phyloP scores from a whole-genome alignment of 1,140 invertebrate species.

The Diprion similis region DNA sequence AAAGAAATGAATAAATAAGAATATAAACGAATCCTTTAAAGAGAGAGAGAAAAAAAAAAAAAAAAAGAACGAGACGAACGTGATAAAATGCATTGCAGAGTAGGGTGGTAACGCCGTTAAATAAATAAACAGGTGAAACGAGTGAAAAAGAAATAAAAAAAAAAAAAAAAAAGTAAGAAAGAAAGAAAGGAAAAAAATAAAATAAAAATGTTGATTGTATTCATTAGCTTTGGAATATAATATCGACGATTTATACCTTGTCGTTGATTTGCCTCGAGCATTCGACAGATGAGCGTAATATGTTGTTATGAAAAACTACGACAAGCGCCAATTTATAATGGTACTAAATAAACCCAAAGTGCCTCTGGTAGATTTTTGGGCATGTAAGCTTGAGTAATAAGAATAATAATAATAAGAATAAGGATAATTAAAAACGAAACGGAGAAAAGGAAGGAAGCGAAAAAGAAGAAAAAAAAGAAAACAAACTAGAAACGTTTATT shows the following conservation, averaged over 20 bases:
- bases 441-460: slow-evolving; percentile 27
- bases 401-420: slow-evolving; percentile 47
- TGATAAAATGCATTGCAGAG: slow-evolving; percentile 30
- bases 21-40: not conserved
- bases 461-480: slow-evolving; percentile 20
- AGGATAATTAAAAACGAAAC: slow-evolving; percentile 30
- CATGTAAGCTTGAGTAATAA: slow-evolving; percentile 60
- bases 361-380: slow-evolving; percentile 64
- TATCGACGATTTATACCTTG: slow-evolving; percentile 13
- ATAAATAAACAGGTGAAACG: slow-evolving; percentile 19
- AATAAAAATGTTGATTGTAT: slow-evolving; percentile 24
- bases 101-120: slow-evolving; percentile 18
- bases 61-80: slow-evolving; percentile 35
- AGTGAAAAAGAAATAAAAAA: slow-evolving; percentile 23
- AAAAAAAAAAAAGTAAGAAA: slow-evolving; percentile 23
- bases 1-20: not conserved
- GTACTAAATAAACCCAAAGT: slow-evolving; percentile 64
- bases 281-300: no score
- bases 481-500: slow-evolving; percentile 35
- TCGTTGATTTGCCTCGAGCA: no score
- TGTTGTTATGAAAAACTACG: slow-evolving; percentile 22
- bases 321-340: slow-evolving; percentile 56
- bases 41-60: slow-evolving; percentile 20
- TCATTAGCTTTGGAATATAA: slow-evolving; percentile 14
- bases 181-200: slow-evolving; percentile 20